Base-by-base conservation (phyloP, 2,113 vertebrate species). In the Rutilus rutilus region DNA sequence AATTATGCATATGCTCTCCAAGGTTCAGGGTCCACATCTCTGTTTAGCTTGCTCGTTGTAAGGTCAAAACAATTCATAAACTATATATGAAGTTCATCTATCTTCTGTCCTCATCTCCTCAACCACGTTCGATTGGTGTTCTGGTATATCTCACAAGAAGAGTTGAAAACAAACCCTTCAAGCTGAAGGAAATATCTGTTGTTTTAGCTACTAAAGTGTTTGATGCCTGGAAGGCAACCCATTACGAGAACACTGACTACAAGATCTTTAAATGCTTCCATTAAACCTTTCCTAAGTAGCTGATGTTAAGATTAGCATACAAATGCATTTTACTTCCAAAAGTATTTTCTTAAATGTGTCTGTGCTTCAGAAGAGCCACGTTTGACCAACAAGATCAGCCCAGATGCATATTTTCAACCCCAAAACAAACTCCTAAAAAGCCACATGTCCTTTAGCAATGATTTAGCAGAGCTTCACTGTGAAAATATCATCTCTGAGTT, bases 191-290 rank as follows among this genome's bases (percentile, higher is more conserved):
- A 39, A 39, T 36, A 3, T 23, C 9, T 23, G 30, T 77, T 54
- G 30, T 54, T 78, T 59, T 21, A 60, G 52, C 54, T 15, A 25
- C 33, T 59, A 60, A 79, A 0, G 21, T 23, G 39, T 23, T 25
- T n/a, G 1, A 47, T 5, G 33, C 21, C 27, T 78, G 8, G 19
- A 78, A 59, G 30, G 52, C 30, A 36, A 59, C 30, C 19, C 6
- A 57, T 59, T 78, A 25, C 2, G 19, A 21, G 67, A 71, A 9
- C 19, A 71, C 19, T 71, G 75, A 30, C 54, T 57, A 23, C 52
- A 78, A 78, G 21, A 82, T 86, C 79, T 88, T 73, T 47, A 65
- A 76, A 82, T 12, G 75, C 81, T 78, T 69, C 50, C 23, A 75
- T 27, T 60, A 30, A 69, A 36, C 52, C 47, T 54, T 54, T 87